A percentile compares a stretch with the other conserved stretches of the same genome.
phyloP scores from a whole-genome alignment of 1,140 invertebrate genomes.

The Drosophila parabipectinata region DNA sequence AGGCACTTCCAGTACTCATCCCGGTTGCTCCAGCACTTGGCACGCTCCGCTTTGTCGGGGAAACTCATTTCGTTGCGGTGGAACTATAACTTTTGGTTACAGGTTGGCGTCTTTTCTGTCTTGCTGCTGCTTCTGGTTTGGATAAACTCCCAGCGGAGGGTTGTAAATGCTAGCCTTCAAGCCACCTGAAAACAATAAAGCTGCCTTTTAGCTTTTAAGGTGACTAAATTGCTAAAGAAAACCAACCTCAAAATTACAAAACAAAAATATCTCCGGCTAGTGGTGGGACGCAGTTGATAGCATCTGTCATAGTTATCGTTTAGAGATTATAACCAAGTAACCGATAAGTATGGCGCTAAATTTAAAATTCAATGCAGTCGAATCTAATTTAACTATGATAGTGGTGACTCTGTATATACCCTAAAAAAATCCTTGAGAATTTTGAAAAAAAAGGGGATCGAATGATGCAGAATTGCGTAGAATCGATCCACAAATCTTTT shows the following conservation, averaged over 20 bases:
- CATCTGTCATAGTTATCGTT: background rate
- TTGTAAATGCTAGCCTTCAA: background rate
- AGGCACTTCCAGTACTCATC: slow-evolving; percentile 96
- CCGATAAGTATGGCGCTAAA: background rate
- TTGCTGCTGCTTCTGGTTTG: background rate
- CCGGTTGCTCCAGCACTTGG: slow-evolving; percentile 92
- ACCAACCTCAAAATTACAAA: slow-evolving; percentile 54
- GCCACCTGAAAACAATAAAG: background rate
- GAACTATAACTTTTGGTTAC: slow-evolving; percentile 1
- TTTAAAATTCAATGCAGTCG: background rate
- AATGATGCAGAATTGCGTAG: too few relatives aligned
- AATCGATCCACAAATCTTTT: too few relatives aligned
- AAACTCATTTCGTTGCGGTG: slow-evolving; percentile 89
- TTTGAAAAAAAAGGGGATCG: too few relatives aligned
- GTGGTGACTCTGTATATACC: too few relatives aligned
- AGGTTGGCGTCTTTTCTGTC: background rate
- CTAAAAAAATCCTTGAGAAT: too few relatives aligned
- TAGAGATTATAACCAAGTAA: background rate
- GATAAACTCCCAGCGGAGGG: background rate
- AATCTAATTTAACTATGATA: too few relatives aligned
- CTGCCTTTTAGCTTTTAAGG: background rate
- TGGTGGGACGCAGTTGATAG: background rate
- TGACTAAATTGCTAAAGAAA: slow-evolving; percentile 6
- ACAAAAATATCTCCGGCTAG: slow-evolving; percentile 28
- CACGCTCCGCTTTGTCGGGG: slow-evolving; percentile 91